These are phyloP conservation scores for Antidorcas marsupialis DNA, from an alignment of 2,113 vertebrate genomes.

Conservation along the genomic window DNA sequence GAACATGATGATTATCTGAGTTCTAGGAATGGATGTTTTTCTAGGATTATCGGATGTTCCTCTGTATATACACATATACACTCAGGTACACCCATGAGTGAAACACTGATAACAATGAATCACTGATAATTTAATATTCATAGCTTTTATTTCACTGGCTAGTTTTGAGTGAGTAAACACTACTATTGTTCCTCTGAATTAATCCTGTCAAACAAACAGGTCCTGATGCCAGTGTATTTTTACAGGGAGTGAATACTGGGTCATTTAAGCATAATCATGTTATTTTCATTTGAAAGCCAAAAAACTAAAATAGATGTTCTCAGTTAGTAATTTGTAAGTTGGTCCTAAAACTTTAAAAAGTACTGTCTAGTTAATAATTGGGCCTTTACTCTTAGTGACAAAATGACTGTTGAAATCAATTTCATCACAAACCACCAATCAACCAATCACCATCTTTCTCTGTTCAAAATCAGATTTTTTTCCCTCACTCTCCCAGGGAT, in stretches of 20 bases:
- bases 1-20: neutral
- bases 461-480: neutral
- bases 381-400: neutral
- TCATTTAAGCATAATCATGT: neutral
- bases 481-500: neutral
- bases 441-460: neutral
- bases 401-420: neutral
- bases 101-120: neutral
- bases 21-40: neutral
- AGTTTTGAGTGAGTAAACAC: neutral
- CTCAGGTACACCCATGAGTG: neutral
- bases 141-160: neutral
- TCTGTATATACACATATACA: neutral
- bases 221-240: neutral
- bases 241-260: neutral
- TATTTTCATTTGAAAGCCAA: neutral
- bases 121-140: neutral
- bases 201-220: neutral
- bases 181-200: neutral
- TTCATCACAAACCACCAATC: neutral
- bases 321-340: neutral
- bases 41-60: neutral
- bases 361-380: neutral
- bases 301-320: neutral
- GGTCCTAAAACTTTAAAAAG: neutral